phyloP scores from a whole-genome alignment of 2,797 vertebrate genomes.

The Notoglanidium macrostoma region DNA sequence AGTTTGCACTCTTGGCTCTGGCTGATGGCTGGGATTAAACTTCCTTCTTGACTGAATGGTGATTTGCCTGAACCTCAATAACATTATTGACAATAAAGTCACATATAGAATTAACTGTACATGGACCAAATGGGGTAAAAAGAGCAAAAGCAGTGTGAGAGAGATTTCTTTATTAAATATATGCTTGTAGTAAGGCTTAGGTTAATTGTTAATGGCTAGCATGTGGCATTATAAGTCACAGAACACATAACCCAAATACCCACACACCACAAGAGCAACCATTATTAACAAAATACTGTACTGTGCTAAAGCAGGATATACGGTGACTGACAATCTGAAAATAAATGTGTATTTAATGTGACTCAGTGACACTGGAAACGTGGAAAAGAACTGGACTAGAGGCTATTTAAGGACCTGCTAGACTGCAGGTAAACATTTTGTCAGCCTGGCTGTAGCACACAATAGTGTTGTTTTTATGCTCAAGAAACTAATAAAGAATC shows the following conservation, averaged over 20 bases:
- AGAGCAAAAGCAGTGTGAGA: background rate
- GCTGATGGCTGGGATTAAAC: background rate
- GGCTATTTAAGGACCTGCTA: background rate
- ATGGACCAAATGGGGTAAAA: background rate
- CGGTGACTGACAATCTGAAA: background rate
- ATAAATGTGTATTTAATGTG: background rate
- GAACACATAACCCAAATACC: background rate
- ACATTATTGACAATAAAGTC: background rate
- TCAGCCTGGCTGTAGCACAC: background rate
- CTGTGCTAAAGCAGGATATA: background rate
- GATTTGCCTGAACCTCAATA: background rate
- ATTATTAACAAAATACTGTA: background rate
- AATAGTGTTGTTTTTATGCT: background rate
- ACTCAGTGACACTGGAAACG: background rate
- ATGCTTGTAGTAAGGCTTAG: background rate
- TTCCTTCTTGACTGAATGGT: background rate
- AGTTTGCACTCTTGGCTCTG: constrained; percentile 6
- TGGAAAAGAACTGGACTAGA: background rate
- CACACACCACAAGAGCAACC: background rate
- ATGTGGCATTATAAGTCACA: background rate
- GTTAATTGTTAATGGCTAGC: background rate
- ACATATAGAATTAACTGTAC: background rate
- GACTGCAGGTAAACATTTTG: background rate
- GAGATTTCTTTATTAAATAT: background rate
- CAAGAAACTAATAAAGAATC: background rate